A percentile compares a stretch with the other conserved stretches of the same genome.
phyloP scores from a whole-genome alignment of 2,797 vertebrate genomes.

The Siniperca obscura region DNA sequence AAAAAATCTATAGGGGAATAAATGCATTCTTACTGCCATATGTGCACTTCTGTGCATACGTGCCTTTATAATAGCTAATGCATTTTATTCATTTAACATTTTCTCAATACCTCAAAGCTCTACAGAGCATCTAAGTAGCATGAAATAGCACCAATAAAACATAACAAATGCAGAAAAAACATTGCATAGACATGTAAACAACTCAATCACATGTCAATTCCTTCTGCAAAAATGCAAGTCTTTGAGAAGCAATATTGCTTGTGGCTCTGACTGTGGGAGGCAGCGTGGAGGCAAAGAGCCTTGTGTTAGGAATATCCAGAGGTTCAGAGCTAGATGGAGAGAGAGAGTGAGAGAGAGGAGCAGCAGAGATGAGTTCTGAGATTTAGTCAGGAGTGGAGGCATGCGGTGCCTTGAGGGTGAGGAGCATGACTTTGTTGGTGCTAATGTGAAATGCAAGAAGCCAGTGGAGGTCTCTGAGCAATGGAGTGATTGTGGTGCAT shows the following conservation, averaged over 20 bases:
- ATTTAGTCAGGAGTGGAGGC: constrained; percentile 58
- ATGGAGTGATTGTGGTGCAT: constrained; percentile 12
- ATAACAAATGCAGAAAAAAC: background rate
- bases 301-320: constrained; percentile 47
- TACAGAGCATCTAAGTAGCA: background rate
- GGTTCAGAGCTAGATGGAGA: constrained; percentile 46
- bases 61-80: background rate
- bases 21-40: background rate
- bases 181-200: constrained; percentile 2
- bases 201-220: constrained; percentile 29
- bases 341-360: constrained; percentile 37
- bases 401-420: constrained; percentile 44
- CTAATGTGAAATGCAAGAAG: constrained; percentile 41
- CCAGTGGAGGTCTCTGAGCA: constrained; percentile 24
- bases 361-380: constrained; percentile 51
- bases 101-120: background rate
- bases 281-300: constrained; percentile 43
- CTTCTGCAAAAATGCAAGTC: constrained; percentile 24
- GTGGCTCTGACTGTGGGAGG: constrained; percentile 60
- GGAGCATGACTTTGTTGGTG: constrained; percentile 39
- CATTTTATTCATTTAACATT: background rate
- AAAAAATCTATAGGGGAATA: background rate
- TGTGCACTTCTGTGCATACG: background rate
- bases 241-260: constrained; percentile 38
- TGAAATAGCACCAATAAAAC: background rate